Evolutionary conservation across 2,797 vertebrate genomes (phyloP).

Genomic region (Eospalax fontanierii): DNA sequence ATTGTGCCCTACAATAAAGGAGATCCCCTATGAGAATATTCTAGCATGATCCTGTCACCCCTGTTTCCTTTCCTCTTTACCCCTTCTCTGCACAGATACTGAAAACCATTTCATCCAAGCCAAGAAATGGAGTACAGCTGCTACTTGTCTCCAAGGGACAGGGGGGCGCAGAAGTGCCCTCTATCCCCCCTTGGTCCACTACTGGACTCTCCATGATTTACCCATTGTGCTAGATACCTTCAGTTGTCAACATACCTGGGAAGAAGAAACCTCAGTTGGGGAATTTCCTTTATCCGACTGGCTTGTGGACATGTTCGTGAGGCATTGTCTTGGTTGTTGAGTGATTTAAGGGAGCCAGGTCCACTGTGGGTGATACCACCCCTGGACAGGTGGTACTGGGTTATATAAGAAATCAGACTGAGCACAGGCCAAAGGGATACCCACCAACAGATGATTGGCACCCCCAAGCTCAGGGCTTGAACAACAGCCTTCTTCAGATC

Average conservation of each 20-base stretch:
- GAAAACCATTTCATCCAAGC: conserved; percentile 33
- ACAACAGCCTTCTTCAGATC: background rate
- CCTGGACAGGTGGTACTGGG: too few relatives aligned
- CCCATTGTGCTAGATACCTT: too few relatives aligned
- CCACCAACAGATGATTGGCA: background rate
- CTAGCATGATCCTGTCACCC: background rate
- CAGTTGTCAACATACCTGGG: too few relatives aligned
- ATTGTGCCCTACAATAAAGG: too few relatives aligned
- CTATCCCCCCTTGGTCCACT: background rate
- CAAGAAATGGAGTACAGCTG: background rate
- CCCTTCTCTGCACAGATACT: background rate
- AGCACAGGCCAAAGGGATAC: too few relatives aligned
- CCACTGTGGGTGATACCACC: too few relatives aligned
- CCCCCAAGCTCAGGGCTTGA: background rate
- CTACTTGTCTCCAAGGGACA: background rate
- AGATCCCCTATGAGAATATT: background rate
- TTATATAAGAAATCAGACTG: too few relatives aligned
- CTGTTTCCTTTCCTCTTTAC: background rate
- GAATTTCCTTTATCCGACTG: too few relatives aligned
- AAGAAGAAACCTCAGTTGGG: too few relatives aligned
- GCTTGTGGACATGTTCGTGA: too few relatives aligned
- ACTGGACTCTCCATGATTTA: background rate
- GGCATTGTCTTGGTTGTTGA: too few relatives aligned
- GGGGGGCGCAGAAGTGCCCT: background rate
- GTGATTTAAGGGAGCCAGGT: too few relatives aligned